Percentiles rank a stretch among this genome's conserved stretches.
Conservation (phyloP, 2,797 vertebrate genomes). For the Uromys caudimaculatus region DNA sequence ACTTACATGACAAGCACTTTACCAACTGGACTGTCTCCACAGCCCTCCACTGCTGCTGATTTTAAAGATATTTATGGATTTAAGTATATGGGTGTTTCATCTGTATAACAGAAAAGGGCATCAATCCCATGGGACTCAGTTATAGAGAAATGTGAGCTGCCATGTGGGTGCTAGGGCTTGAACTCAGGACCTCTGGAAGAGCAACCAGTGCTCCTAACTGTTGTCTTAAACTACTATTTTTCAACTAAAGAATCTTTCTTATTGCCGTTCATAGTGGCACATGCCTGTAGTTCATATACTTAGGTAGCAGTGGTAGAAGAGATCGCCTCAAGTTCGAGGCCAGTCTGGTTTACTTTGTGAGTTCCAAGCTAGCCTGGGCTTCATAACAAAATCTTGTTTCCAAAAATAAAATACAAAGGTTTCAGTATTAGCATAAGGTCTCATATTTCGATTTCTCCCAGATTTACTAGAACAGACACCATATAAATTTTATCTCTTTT, state of each 20-base stretch:
- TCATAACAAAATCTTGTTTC: not conserved
- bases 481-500: slow-evolving; percentile 36
- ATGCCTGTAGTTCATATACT: not conserved
- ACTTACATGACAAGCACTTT: not conserved
- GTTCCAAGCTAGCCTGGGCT: not conserved
- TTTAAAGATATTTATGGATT: not conserved
- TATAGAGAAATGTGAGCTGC: not conserved
- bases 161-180: not conserved
- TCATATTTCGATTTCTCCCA: slow-evolving; percentile 39
- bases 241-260: not conserved
- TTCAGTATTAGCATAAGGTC: not conserved
- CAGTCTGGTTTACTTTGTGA: not conserved
- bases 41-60: not conserved
- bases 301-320: not conserved
- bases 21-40: not conserved
- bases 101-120: not conserved
- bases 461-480: not conserved
- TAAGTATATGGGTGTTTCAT: not conserved
- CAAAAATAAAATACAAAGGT: not conserved
- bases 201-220: not conserved
- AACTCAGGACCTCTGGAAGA: not conserved
- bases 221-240: not conserved
- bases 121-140: not conserved
- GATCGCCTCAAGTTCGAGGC: not conserved
- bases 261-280: not conserved